Conservation (phyloP, 2,888 invertebrate species). For the Liopterus haemorrhoidalis region DNA sequence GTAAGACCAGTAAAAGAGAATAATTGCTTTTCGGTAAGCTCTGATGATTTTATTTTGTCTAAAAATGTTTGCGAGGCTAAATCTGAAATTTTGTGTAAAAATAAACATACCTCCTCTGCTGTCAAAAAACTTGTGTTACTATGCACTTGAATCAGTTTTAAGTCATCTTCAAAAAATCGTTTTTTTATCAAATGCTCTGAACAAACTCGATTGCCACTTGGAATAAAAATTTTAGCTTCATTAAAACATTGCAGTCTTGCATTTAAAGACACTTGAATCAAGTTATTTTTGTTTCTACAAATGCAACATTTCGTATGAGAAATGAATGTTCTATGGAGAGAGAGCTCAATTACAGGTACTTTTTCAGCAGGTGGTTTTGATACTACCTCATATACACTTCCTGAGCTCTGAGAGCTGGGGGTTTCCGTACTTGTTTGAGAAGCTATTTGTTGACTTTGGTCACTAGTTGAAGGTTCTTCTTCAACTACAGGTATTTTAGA, state of each 20-base stretch:
- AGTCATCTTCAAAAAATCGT: constrained; percentile 9
- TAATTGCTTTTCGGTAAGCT: constrained; percentile 1
- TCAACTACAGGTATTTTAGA: too few species aligned
- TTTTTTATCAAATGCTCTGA: constrained; percentile 8
- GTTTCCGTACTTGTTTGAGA: too few species aligned
- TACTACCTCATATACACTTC: too few species aligned
- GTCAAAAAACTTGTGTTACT: constrained; percentile 1
- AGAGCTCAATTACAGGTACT: too few species aligned
- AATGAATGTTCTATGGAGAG: too few species aligned
- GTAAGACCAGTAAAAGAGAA: constrained; percentile 8
- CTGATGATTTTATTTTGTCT: constrained; percentile 2
- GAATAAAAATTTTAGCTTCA: constrained; percentile 3
- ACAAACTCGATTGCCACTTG: constrained; percentile 11
- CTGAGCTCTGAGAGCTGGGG: too few species aligned
- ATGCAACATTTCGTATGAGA: too few species aligned
- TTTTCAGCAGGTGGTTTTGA: too few species aligned
- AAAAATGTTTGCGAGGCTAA: constrained; percentile 1
- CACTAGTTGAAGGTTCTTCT: too few species aligned
- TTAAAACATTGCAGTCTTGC: constrained; percentile 9
- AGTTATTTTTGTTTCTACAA: too few species aligned
- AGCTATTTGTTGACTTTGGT: too few species aligned
- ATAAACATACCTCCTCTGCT: background rate
- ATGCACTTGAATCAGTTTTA: background rate
- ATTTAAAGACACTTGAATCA: too few species aligned
- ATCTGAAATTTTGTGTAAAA: constrained; percentile 8